Conservation (phyloP, 1,140 invertebrate genomes). For the Hylyphantes graminicola region DNA sequence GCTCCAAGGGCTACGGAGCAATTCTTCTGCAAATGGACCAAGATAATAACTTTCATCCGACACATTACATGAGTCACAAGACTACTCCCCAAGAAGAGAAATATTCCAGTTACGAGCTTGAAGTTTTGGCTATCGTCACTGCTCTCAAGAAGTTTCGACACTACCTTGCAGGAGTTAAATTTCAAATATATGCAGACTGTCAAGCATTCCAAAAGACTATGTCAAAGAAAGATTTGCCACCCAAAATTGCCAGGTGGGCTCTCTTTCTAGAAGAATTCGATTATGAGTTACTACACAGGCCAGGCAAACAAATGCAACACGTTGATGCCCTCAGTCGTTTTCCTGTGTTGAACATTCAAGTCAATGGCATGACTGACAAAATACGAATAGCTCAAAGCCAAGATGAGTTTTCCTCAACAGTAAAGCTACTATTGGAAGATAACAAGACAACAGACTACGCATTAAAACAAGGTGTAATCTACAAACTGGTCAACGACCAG, state of each 20-base stretch:
- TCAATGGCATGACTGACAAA: neutral
- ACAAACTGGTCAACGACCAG: too few relatives aligned
- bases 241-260: neutral
- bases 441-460: neutral
- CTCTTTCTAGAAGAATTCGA: neutral
- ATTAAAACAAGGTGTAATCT: neutral
- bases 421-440: neutral
- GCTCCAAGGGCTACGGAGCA: slow-evolving; percentile 68
- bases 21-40: slow-evolving; percentile 69
- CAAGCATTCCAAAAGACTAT: neutral
- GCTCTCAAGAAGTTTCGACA: slow-evolving; percentile 18
- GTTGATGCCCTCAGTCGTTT: neutral
- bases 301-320: neutral
- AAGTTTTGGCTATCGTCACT: slow-evolving; percentile 22
- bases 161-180: slow-evolving; percentile 31
- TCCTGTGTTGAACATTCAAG: neutral
- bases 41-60: slow-evolving; percentile 4
- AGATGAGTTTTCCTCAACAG: neutral
- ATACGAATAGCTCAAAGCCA: neutral
- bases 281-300: neutral
- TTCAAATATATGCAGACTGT: slow-evolving; percentile 40
- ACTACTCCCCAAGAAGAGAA: slow-evolving; percentile 9
- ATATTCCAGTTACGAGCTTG: slow-evolving; percentile 19
- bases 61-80: slow-evolving; percentile 29
- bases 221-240: neutral